Conservation (phyloP, 2,113 vertebrate genomes). For the Nibea albiflora region DNA sequence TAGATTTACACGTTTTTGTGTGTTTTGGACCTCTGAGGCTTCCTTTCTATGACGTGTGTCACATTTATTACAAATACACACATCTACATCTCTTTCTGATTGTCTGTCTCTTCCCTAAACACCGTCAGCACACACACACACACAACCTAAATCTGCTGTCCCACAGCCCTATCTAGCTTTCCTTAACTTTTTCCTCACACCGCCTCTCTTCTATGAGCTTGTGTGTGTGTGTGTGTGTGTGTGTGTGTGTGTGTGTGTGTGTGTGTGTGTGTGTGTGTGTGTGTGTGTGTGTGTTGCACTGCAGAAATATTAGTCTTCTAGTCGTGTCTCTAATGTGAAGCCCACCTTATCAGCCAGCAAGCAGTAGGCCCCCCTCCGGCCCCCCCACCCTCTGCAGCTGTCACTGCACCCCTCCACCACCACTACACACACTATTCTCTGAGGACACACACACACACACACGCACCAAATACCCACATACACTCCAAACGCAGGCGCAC, state of each 20-base stretch:
- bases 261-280: slow-evolving; percentile 10
- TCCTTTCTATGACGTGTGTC: not conserved
- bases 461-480: slow-evolving; percentile 73
- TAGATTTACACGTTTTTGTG: not conserved
- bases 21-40: not conserved
- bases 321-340: slow-evolving; percentile 82
- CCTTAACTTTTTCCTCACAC: slow-evolving; percentile 86
- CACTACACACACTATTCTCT: slow-evolving; percentile 76
- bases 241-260: not conserved
- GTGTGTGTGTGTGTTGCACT: slow-evolving; percentile 53
- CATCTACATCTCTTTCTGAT: not conserved
- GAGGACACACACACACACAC: slow-evolving; percentile 80
- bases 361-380: slow-evolving; percentile 86
- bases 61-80: not conserved
- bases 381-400: slow-evolving; percentile 84
- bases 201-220: slow-evolving; percentile 55
- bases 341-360: slow-evolving; percentile 92
- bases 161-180: slow-evolving; percentile 77
- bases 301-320: slow-evolving; percentile 87
- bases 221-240: slow-evolving; percentile 44
- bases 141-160: slow-evolving; percentile 51
- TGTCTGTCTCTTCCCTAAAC: not conserved
- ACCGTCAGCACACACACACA: slow-evolving; percentile 2
- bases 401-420: slow-evolving; percentile 84
- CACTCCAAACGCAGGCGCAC: slow-evolving; percentile 75